phyloP scores from a whole-genome alignment of 2,797 vertebrate genomes.

The Aselliscus stoliczkanus region DNA sequence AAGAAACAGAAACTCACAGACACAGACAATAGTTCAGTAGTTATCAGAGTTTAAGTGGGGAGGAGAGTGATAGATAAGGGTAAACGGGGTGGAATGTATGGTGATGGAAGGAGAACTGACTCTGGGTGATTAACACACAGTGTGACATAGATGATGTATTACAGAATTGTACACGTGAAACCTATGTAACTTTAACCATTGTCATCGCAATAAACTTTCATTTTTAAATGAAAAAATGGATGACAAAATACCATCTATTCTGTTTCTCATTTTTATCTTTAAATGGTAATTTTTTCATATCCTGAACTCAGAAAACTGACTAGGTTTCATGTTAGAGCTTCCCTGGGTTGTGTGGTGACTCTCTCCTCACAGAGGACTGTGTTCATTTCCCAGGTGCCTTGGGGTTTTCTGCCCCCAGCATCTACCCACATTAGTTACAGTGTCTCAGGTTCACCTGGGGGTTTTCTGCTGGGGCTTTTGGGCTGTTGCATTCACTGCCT shows the following conservation, averaged over 20 bases:
- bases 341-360: background rate
- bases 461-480: background rate
- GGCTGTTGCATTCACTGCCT: background rate
- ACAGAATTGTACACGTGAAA: no score
- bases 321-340: background rate
- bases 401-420: background rate
- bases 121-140: no score
- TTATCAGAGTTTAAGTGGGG: no score
- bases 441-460: background rate
- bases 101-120: no score
- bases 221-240: background rate
- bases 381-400: background rate
- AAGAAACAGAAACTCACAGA: no score
- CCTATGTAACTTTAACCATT: no score
- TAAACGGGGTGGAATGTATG: no score
- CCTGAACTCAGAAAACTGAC: background rate
- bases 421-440: background rate
- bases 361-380: background rate
- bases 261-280: background rate
- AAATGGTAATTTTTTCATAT: background rate
- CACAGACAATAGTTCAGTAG: no score
- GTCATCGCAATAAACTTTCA: no score
- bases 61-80: no score
- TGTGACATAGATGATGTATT: no score
- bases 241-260: background rate